Percentiles rank a stretch among this genome's conserved stretches.
Conservation (phyloP, 1,140 invertebrate genomes). For the Trachymyrmex cornetzi region DNA sequence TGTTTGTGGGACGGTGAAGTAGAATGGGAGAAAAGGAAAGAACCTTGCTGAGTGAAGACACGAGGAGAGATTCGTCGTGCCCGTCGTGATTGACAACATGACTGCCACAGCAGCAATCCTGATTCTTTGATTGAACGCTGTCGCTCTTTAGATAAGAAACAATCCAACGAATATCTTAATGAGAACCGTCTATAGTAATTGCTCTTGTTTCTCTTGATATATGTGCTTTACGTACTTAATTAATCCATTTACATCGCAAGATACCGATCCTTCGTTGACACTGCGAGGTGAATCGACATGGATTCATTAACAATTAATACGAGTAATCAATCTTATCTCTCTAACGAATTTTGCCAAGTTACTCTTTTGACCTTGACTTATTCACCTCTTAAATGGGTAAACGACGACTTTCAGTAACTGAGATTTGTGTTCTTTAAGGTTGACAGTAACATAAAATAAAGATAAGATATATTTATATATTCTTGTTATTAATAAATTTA, state of each 20-base stretch:
- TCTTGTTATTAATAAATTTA: no score
- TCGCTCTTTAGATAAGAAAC: conserved; percentile 85
- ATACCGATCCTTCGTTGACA: conserved; percentile 67
- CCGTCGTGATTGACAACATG: conserved; percentile 85
- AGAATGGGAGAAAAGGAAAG: conserved; percentile 47
- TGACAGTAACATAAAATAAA: no score
- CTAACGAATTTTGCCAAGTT: neutral
- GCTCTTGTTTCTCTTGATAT: neutral
- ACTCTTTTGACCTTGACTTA: conserved; percentile 23
- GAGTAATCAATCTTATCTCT: conserved; percentile 75
- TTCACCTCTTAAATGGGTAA: neutral
- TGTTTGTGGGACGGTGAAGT: conserved; percentile 4
- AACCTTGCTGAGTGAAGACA: conserved; percentile 70
- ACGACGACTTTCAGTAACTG: neutral
- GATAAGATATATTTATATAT: no score
- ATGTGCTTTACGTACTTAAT: conserved; percentile 73
- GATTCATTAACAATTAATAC: conserved; percentile 77
- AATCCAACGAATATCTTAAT: conserved; percentile 85
- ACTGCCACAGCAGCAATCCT: conserved; percentile 78
- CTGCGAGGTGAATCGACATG: neutral
- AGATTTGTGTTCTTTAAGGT: neutral
- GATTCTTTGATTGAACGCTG: conserved; percentile 86
- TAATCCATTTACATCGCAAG: conserved; percentile 77
- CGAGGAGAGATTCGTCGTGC: conserved; percentile 60
- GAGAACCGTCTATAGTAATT: conserved; percentile 74